phyloP scores from a whole-genome alignment of 2,888 invertebrate genomes.

The Aporophyla lueneburgensis region DNA sequence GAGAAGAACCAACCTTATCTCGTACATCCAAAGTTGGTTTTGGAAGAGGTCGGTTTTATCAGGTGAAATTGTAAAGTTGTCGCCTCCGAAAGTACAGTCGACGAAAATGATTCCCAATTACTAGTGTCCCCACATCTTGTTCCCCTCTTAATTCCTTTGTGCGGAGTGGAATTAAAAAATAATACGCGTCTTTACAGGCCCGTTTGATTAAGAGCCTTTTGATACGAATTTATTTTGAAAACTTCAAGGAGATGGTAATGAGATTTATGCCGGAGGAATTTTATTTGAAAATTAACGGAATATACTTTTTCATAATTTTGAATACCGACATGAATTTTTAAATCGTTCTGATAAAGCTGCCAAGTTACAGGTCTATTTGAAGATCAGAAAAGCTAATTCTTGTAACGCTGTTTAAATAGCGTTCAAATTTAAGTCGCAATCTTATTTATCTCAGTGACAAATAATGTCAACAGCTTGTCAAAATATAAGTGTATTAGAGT shows the following conservation, averaged over 20 bases:
- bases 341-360: not conserved
- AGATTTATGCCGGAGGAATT: constrained; percentile 39
- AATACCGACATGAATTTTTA: constrained; percentile 1
- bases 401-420: no score
- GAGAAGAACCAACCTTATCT: constrained; percentile 34
- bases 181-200: constrained; percentile 52
- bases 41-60: not conserved
- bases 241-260: constrained; percentile 56
- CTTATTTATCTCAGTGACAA: not conserved
- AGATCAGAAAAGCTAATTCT: not conserved
- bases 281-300: constrained; percentile 31
- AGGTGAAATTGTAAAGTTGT: constrained; percentile 34
- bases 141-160: constrained; percentile 70
- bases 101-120: constrained; percentile 73
- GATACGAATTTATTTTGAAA: constrained; percentile 55
- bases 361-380: not conserved
- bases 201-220: constrained; percentile 65
- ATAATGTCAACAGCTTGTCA: not conserved
- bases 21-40: not conserved
- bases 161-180: constrained; percentile 68
- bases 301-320: constrained; percentile 14
- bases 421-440: not conserved
- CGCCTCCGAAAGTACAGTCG: constrained; percentile 53
- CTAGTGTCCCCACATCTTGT: constrained; percentile 65
- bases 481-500: not conserved